A percentile compares a stretch with the other conserved stretches of the same genome.
Conservation (phyloP, 1,140 invertebrate genomes). For the Temnothorax curvispinosus region DNA sequence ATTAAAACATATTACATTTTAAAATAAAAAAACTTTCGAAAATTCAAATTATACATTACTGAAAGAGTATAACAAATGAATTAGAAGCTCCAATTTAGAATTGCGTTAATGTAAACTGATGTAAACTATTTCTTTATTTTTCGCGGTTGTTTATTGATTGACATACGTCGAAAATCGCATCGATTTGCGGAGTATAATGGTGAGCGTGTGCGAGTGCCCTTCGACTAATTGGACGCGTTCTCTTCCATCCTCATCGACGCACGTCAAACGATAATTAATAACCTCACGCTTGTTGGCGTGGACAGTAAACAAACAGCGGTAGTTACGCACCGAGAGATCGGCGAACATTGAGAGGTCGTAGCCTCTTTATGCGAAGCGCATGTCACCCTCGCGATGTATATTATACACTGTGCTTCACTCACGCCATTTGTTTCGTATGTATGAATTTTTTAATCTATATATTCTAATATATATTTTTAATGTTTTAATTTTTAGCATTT, state of each 20-base stretch:
- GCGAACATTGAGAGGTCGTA: constrained; percentile 53
- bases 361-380: constrained; percentile 32
- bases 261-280: constrained; percentile 76
- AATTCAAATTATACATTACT: not conserved
- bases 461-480: not conserved
- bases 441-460: not conserved
- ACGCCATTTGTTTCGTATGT: not conserved
- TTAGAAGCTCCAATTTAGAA: not conserved
- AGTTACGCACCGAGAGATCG: constrained; percentile 60
- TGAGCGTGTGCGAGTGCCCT: constrained; percentile 33
- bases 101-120: not conserved
- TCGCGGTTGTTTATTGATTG: constrained; percentile 20
- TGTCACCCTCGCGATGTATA: constrained; percentile 32
- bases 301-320: constrained; percentile 70
- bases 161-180: constrained; percentile 42
- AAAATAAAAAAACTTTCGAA: not conserved
- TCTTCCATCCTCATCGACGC: constrained; percentile 62
- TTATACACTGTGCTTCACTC: not conserved
- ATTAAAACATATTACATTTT: not conserved
- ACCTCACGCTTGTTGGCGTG: constrained; percentile 66
- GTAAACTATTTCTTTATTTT: not conserved
- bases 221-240: constrained; percentile 63
- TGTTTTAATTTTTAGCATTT: not conserved
- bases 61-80: not conserved
- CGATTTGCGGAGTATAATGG: constrained; percentile 39